Evolutionary conservation across 2,797 vertebrate species (phyloP), one percentile per base, ranked within the genome.

Genomic region (Poeciliopsis presidionis): DNA sequence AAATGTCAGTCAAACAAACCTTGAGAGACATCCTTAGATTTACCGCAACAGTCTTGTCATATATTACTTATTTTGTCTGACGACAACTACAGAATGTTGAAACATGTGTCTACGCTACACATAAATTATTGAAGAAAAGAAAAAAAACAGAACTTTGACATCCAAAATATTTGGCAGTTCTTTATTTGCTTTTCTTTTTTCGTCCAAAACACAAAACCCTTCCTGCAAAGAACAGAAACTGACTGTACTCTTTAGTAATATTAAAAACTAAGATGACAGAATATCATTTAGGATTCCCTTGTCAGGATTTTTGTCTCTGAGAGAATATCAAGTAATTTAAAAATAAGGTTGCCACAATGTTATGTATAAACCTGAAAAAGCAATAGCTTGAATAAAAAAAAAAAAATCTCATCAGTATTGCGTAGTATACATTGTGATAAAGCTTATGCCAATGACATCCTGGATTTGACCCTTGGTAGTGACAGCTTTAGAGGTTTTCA

Each of bases 1-100:
- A 72, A 76, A 70, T 71, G 20, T 45, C 75, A 73, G 5, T 47
- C 67, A 36, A 25, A 74, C 30, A 84, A 85, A 81, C 28, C 25
- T n/a, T 53, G 45, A 14, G 65, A 72, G 71, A 81, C 28, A 74
- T 65, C 77, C 73, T 84, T n/a, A 47, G 11, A 49, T 41, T 41
- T 25, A 67, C 43, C 0, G 0, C 36, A 41, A 67, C 20, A 8
- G 16, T 16, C 14, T 63, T 63, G 16, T 63, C 28, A 33, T 63
- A 36, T 36, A n/a, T 63, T 18, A 63, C 30, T 33, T 36, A 63
- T 36, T 16, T 63, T 53, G 18, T 22, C 22, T 53, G 30, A 53
- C 53, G 30, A n/a, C 74, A 28, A 7, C 30, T 28, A 4, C 18
- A 75, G 46, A 67, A 76, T 33, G 47, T 11, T 36, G 30, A 63